A percentile compares a stretch with the other conserved stretches of the same genome.
phyloP scores from a whole-genome alignment of 2,113 vertebrate genomes.

The mouse (Mus musculus) region DNA sequence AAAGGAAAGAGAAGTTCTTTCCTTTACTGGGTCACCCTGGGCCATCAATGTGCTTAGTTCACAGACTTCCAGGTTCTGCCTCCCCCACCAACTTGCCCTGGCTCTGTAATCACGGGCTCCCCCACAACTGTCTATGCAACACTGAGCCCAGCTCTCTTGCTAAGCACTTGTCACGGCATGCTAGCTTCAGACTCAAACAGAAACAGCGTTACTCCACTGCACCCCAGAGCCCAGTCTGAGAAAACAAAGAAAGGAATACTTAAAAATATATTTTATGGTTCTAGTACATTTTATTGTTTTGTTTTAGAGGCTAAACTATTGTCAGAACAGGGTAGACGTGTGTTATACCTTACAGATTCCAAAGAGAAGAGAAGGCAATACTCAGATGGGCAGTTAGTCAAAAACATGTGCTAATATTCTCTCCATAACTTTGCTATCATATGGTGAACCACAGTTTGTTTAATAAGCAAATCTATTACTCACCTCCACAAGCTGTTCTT shows the following conservation, averaged over 20 bases:
- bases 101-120: not conserved
- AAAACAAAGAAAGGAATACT: slow-evolving; percentile 4
- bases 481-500: slow-evolving; percentile 98
- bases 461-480: slow-evolving; percentile 68
- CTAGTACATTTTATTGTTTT: slow-evolving; percentile 11
- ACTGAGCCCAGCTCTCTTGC: not conserved
- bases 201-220: not conserved
- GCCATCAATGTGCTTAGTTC: not conserved
- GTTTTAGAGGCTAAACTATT: not conserved
- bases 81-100: not conserved
- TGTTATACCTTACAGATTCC: not conserved
- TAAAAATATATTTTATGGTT: not conserved
- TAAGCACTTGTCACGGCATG: not conserved
- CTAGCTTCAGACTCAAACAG: not conserved
- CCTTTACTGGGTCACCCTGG: not conserved
- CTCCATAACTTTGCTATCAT: not conserved
- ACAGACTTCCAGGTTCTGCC: not conserved
- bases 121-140: not conserved
- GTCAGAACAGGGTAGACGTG: not conserved
- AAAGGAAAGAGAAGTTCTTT: not conserved
- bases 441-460: not conserved
- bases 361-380: slow-evolving; percentile 39
- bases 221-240: not conserved
- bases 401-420: not conserved
- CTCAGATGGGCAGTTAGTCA: not conserved